Evolutionary conservation across 2,797 vertebrate genomes (phyloP), one percentile per base, ranked within the genome.

Genomic region (Taeniopygia guttata): DNA sequence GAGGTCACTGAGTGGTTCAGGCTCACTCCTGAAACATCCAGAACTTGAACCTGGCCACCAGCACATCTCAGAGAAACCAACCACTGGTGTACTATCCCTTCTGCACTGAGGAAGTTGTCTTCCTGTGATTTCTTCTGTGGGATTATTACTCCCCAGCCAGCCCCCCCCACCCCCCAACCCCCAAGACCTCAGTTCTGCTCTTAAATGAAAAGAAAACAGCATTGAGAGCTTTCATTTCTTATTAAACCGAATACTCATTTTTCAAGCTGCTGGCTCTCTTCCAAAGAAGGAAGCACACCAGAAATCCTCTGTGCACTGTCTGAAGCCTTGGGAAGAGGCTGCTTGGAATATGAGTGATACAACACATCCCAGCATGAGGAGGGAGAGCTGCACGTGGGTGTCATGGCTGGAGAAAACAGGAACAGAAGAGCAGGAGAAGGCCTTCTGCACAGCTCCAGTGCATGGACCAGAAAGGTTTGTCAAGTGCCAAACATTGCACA

Each of bases 381-480:
- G 32, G 56, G 30, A 74, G 34, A 10, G 55, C 7, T 0, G 67
- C 55, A 34, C 0, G 15, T 73, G 40, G 30, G 30, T 18, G 17
- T n/a, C 0, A 0, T 19, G 63, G 30, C 22, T 20, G 25, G 42
- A 34, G 16, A 80, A 59, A 74, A 67, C 38, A 59, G 67, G 49
- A 89, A 52, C 0, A 0, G 70, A 55, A 52, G 66, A 88, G 66
- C 0, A 0, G 49, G 27, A 84, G 40, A 30, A 40, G 32, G 51
- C 32, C 73, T 85, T 52, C 52, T 64, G 60, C 62, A 64, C 76
- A 80, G 76, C 40, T 79, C 72, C 36, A 84, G 40, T 8, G 27
- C 67, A 23, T 2, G 11, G 27, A 82, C 30, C 58, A 90, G 77
- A 84, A 82, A 56, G 27, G 15, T 63, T 8, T 76, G 46, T 52